These are phyloP conservation scores for Ceyx cyanopectus DNA, from an alignment of 2,113 vertebrate species.

Conservation along the genomic window DNA sequence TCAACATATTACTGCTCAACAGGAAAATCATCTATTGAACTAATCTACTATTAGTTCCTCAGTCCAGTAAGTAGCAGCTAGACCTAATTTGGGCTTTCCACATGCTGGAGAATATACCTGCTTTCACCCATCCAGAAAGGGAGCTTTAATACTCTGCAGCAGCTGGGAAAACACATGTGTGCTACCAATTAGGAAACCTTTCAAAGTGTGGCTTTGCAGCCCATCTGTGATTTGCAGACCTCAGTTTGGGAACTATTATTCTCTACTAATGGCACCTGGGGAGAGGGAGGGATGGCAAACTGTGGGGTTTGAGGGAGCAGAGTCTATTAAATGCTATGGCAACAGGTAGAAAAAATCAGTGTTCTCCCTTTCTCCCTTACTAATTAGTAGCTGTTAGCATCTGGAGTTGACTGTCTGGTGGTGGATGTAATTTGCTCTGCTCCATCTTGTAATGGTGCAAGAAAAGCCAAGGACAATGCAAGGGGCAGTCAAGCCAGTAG, in stretches of 20 bases:
- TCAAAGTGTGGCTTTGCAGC: conserved; percentile 45
- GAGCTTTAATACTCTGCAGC: background rate
- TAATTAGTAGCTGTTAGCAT: conserved; percentile 55
- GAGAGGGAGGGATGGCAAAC: background rate
- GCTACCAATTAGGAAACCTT: conserved; percentile 50
- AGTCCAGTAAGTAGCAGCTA: conserved; percentile 1
- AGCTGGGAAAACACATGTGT: background rate
- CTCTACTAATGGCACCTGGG: conserved; percentile 43
- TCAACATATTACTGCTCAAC: background rate
- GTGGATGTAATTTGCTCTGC: conserved; percentile 9
- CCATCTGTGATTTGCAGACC: conserved; percentile 32
- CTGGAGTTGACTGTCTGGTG: conserved; percentile 14
- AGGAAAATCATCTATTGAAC: background rate
- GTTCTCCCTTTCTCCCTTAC: background rate
- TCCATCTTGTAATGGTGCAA: background rate
- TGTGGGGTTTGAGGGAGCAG: conserved; percentile 15
- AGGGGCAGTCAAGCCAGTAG: background rate
- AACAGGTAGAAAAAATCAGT: conserved; percentile 50
- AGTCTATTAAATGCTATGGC: conserved; percentile 53
- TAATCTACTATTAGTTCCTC: background rate
- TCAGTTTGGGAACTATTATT: conserved; percentile 40
- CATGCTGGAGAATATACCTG: background rate
- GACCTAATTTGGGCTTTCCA: background rate
- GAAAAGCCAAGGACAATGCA: background rate
- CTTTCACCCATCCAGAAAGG: background rate